A percentile compares a stretch with the other conserved stretches of the same genome.
Evolutionary conservation across 2,888 invertebrate species (phyloP).

Genomic region (Diploptera punctata): DNA sequence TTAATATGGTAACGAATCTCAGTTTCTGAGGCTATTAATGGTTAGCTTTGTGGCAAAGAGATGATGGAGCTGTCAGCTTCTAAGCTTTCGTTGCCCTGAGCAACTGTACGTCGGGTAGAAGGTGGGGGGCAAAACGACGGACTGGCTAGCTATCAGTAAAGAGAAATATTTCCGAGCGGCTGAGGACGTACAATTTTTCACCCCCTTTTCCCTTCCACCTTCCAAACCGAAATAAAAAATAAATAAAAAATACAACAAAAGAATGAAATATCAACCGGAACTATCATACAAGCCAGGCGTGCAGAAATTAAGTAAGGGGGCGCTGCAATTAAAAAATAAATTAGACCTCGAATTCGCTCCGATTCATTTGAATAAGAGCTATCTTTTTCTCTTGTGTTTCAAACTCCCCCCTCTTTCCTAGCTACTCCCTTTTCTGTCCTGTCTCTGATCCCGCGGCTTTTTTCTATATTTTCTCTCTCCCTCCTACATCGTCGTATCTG

Average conservation of each 20-base stretch:
- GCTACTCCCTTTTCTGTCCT: slow-evolving; percentile 15
- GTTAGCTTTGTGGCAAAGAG: background rate
- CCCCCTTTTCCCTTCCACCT: slow-evolving; percentile 3
- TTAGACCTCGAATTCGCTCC: slow-evolving; percentile 37
- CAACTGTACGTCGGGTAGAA: background rate
- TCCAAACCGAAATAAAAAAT: slow-evolving; percentile 16
- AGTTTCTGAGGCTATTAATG: background rate
- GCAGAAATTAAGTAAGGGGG: slow-evolving; percentile 37
- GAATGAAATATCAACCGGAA: slow-evolving; percentile 41
- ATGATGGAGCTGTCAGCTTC: slow-evolving; percentile 3
- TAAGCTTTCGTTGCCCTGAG: slow-evolving; percentile 1
- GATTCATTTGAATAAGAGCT: slow-evolving; percentile 38
- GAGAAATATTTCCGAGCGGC: slow-evolving; percentile 26
- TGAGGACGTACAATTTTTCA: slow-evolving; percentile 9
- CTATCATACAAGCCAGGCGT: slow-evolving; percentile 36
- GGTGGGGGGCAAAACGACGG: background rate
- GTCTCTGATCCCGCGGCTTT: background rate
- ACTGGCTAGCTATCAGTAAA: slow-evolving; percentile 8
- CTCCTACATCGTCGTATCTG: slow-evolving; percentile 51
- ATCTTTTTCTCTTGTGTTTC: slow-evolving; percentile 27
- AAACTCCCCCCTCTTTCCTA: slow-evolving; percentile 9
- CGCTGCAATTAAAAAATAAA: slow-evolving; percentile 42
- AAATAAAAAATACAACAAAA: slow-evolving; percentile 37
- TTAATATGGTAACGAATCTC: background rate
- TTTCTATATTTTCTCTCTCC: slow-evolving; percentile 1